Percentiles rank a stretch among this genome's conserved stretches.
Conservation (phyloP, 2,797 vertebrate species). For the Phrynocephalus vlangalii region DNA sequence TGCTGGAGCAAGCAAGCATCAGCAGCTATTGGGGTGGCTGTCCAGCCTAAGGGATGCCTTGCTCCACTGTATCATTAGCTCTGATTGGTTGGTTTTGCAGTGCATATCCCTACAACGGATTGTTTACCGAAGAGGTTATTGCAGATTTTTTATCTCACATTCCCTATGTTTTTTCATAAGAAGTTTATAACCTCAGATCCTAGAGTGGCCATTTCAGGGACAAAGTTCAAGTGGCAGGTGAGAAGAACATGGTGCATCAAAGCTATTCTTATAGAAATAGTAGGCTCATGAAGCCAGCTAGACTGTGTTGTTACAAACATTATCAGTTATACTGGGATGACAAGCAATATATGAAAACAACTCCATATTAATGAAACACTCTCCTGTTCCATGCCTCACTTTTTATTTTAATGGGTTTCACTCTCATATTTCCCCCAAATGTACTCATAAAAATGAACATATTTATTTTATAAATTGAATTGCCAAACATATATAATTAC, state of each 20-base stretch:
- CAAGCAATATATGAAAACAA: neutral
- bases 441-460: no score
- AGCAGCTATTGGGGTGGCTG: no score
- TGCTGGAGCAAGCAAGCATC: no score
- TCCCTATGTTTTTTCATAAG: neutral
- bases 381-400: no score
- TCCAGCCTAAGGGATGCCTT: no score
- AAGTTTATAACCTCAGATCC: neutral
- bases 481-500: constrained; percentile 5
- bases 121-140: neutral
- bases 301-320: neutral
- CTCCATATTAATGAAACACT: neutral
- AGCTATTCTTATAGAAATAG: neutral
- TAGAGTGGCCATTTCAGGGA: neutral
- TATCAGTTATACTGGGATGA: neutral
- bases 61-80: no score
- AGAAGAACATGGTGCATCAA: neutral
- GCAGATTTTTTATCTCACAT: neutral
- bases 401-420: neutral
- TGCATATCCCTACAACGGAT: no score
- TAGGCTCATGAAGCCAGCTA: neutral
- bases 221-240: neutral
- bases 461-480: neutral
- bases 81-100: no score
- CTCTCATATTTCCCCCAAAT: neutral